A percentile compares a stretch with the other conserved stretches of the same genome.
Evolutionary conservation across 2,797 vertebrate genomes (phyloP).

Genomic region (Gymnopithys bicolor): DNA sequence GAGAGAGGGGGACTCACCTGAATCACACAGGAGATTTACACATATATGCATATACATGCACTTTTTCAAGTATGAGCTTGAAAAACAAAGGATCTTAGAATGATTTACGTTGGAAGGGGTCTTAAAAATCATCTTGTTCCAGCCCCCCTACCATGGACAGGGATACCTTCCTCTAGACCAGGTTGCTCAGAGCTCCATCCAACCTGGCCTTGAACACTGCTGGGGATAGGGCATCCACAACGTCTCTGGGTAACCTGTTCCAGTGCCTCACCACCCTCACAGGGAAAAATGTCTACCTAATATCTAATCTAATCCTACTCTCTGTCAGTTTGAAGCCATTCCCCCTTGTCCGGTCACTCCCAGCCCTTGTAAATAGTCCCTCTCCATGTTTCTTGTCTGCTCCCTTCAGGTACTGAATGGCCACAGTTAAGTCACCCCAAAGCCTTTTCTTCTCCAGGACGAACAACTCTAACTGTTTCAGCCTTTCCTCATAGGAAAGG

Average conservation of each 20-base stretch:
- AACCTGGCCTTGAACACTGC: background rate
- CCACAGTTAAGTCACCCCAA: background rate
- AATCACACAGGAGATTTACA: background rate
- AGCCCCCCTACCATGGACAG: background rate
- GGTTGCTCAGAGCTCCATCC: background rate
- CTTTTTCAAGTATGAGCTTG: background rate
- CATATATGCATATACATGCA: fast-evolving
- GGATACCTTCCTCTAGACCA: background rate
- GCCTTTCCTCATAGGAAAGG: background rate
- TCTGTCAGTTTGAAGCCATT: background rate
- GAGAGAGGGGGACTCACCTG: background rate
- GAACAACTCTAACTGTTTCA: background rate
- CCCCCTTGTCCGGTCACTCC: background rate
- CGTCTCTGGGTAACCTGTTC: background rate
- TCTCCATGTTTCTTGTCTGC: background rate
- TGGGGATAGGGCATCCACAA: background rate
- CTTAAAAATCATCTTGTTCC: background rate
- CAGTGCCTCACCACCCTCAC: background rate
- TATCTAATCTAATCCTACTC: background rate
- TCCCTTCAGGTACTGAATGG: too few relatives aligned
- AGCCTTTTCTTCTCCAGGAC: background rate
- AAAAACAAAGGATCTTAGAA: background rate
- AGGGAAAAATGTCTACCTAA: background rate
- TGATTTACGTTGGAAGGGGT: background rate
- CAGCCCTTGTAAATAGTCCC: background rate